Evolutionary conservation across 2,888 invertebrate species (phyloP).

Genomic region (Eremobia ochroleuca): DNA sequence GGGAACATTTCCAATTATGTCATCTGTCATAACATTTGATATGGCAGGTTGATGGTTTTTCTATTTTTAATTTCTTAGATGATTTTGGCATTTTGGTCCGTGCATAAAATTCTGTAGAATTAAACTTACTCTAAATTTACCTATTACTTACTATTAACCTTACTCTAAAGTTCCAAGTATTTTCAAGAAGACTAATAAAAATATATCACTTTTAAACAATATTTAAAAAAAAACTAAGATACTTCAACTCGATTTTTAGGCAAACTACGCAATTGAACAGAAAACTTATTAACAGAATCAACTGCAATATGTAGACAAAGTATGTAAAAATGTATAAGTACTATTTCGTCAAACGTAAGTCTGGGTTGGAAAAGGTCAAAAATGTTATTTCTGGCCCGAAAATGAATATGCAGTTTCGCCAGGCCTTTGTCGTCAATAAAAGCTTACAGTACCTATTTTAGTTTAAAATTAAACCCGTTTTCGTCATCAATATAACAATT

Average conservation of each 20-base stretch:
- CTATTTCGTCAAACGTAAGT: background rate
- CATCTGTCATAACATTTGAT: conserved; percentile 62
- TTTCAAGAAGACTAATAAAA: background rate
- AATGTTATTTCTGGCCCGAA: background rate
- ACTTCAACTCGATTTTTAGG: background rate
- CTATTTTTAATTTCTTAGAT: background rate
- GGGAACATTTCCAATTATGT: conserved; percentile 63
- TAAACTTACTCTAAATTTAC: background rate
- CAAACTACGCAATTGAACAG: background rate
- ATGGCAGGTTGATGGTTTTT: background rate
- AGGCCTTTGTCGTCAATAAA: background rate
- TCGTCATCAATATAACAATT: background rate
- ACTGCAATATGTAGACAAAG: background rate
- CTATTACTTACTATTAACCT: too few relatives aligned
- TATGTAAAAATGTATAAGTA: too few relatives aligned
- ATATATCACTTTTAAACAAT: background rate
- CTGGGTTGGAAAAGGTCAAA: background rate
- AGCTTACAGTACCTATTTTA: background rate
- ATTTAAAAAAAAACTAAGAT: background rate
- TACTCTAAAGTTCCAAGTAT: background rate
- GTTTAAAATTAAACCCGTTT: background rate
- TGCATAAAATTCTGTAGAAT: background rate
- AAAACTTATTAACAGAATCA: background rate
- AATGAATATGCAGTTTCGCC: background rate
- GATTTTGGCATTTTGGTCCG: background rate